These are phyloP conservation scores for Agrotis exclamationis DNA, from an alignment of 2,888 invertebrate genomes.

Conservation along the genomic window DNA sequence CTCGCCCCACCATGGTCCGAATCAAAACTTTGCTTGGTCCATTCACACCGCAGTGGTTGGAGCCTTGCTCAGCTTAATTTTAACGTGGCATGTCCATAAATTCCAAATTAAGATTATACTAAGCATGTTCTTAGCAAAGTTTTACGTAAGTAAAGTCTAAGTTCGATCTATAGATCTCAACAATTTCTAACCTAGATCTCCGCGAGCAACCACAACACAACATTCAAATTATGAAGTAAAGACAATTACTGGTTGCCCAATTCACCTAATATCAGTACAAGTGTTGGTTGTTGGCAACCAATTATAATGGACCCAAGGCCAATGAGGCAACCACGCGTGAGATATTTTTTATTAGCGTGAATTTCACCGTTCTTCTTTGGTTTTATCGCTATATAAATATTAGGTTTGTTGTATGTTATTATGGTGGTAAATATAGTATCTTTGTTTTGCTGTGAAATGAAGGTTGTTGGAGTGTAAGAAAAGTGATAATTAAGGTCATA, in stretches of 20 bases:
- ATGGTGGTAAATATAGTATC: slow-evolving; percentile 17
- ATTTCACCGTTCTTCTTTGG: slow-evolving; percentile 43
- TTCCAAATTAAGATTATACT: too few species aligned
- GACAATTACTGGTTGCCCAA: slow-evolving; percentile 68
- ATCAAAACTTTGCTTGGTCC: too few species aligned
- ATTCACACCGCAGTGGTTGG: too few species aligned
- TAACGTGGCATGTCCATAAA: too few species aligned
- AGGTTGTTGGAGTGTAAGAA: too few species aligned
- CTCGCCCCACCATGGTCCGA: too few species aligned
- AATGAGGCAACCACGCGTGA: slow-evolving; percentile 79
- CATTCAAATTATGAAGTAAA: slow-evolving; percentile 58
- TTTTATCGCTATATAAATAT: slow-evolving; percentile 42
- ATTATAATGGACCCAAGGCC: slow-evolving; percentile 83
- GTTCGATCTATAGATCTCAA: too few species aligned
- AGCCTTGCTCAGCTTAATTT: too few species aligned
- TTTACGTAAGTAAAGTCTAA: too few species aligned
- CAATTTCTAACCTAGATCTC: not conserved
- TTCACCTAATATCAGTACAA: slow-evolving; percentile 44
- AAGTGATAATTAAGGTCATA: slow-evolving; percentile 11
- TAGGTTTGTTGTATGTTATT: slow-evolving; percentile 25
- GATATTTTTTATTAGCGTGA: slow-evolving; percentile 74
- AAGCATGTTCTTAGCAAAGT: too few species aligned
- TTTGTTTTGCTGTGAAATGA: slow-evolving; percentile 26
- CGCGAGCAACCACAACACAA: slow-evolving; percentile 3
- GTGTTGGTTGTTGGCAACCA: slow-evolving; percentile 68